Base-by-base conservation (phyloP, 2,113 vertebrate genomes). In the Dicrurus megarhynchus region DNA sequence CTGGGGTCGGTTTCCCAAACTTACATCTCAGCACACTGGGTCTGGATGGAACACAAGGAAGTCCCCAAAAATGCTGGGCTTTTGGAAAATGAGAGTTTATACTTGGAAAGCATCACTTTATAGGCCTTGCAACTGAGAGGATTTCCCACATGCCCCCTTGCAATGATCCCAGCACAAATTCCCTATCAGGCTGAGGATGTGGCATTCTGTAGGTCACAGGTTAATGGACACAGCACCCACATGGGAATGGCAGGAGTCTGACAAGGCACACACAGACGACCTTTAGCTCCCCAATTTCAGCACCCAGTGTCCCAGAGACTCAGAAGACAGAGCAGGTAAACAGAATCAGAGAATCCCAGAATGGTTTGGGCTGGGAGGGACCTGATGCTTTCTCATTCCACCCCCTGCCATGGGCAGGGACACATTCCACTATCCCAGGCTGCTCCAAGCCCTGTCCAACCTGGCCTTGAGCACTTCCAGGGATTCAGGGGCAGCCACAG, bases 81-180 rank as follows among this genome's bases (percentile, higher is more conserved):
- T 87, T 52, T 22, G 53, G 37, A 79, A 87, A 64, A 83, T 10
- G 4, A 49, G 37, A 75, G 33, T 52, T 90, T 65, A 26, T 10
- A 30, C 68, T 28, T 69, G 57, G 42, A 69, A 60, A 73, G 23
- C 64, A 78, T 26, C 47, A 7, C 33, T 87, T 71, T 17, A 10
- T 0, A 59, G 52, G 30, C 26, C 74, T 56, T 32, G 44, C 14
- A 60, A 10, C 33, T 18, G 35, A 47, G 35, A 78, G 50, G 52
- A 50, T 21, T 75, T 75, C n/a, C 32, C 47, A 46, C 60, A 27
- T 0, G 0, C 22, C 26, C 67, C 11, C 0, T 11, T 1, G 6
- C 57, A 41, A 44, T 3, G 33, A 46, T 75, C 53, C 57, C 57
- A 61, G n/a, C 35, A 55, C 41, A 52, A 50, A 68, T 15, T 10